These are phyloP conservation scores for Drosophila helvetica DNA, from an alignment of 2,888 invertebrate species.

Conservation along the genomic window DNA sequence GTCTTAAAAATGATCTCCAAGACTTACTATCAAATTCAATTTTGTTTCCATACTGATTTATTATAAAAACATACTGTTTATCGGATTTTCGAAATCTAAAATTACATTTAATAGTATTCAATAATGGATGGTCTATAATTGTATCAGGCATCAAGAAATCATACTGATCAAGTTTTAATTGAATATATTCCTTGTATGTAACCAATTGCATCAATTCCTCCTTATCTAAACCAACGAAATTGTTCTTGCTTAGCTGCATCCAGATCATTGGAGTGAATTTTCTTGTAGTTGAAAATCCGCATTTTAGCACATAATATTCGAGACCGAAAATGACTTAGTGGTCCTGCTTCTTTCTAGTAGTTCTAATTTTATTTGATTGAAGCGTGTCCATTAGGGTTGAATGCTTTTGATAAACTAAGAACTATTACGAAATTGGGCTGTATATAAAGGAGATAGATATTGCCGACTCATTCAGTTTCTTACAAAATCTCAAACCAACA, in stretches of 20 bases:
- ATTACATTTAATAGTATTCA: too few relatives aligned
- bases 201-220: conserved; percentile 9
- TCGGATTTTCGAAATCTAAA: too few relatives aligned
- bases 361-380: too few relatives aligned
- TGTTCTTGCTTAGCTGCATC: conserved; percentile 6
- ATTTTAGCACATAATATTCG: conserved; percentile 11
- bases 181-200: conserved; percentile 5
- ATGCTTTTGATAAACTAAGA: too few relatives aligned
- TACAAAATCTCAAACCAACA: not conserved
- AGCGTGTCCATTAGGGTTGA: too few relatives aligned
- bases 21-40: too few relatives aligned
- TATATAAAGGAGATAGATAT: not conserved
- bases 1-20: too few relatives aligned
- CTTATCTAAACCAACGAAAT: conserved; percentile 3
- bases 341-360: too few relatives aligned
- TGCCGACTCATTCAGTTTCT: not conserved
- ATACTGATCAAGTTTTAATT: conserved; percentile 7
- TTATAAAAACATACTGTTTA: too few relatives aligned
- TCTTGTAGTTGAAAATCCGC: not conserved
- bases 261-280: conserved; percentile 3
- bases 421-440: not conserved
- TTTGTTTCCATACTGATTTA: too few relatives aligned
- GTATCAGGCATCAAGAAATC: conserved; percentile 4
- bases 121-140: not conserved
- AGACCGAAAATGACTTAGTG: not conserved